Base-by-base conservation (phyloP, 2,113 vertebrate genomes). In the Entelurus aequoreus region DNA sequence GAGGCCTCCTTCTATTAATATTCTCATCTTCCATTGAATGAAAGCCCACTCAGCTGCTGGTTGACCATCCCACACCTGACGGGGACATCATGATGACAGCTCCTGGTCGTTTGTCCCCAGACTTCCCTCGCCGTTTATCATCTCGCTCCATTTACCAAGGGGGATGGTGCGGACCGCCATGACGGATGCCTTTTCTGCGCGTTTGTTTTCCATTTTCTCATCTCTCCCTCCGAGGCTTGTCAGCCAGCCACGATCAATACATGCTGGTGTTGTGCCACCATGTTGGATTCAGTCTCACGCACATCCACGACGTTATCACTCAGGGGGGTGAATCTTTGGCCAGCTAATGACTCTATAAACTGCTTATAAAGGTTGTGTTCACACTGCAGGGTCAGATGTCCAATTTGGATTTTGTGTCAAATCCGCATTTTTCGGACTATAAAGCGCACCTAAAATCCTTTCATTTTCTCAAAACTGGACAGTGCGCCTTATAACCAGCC, bases 101-200 rank as follows among this genome's bases (percentile, higher is more conserved):
- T 60, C 60, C 51, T 56, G 68, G 54, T 68, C 67, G 11, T 10
- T 50, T n/a, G 7, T 62, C 69, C 36, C 69, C 50, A 8, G 50
- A 65, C 54, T 11, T 50, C 62, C 69, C 70, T 42, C 68, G 72
- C 63, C 62, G 51, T 82, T 79, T 73, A 82, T 83, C 78, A 79
- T 76, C 84, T 74, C 77, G 68, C 73, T 66, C 82, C 82, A 78
- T 83, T 79, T 86, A 70, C 74, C 60, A 62, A 58, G 71, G 76
- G 80, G 83, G 79, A 82, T 79, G 77, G 69, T 73, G 79, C 59
- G 35, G 66, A 82, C 85, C 84, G 82, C 73, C 75, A 74, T 82
- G 84, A 87, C 82, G 88, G 84, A 90, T 89, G 84, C 86, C 61
- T 35, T 53, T 57, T 56, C 59, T 37, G 28, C 63, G 69, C 63